Conservation (phyloP, 2,888 invertebrate genomes). For the Pterostichus niger region DNA sequence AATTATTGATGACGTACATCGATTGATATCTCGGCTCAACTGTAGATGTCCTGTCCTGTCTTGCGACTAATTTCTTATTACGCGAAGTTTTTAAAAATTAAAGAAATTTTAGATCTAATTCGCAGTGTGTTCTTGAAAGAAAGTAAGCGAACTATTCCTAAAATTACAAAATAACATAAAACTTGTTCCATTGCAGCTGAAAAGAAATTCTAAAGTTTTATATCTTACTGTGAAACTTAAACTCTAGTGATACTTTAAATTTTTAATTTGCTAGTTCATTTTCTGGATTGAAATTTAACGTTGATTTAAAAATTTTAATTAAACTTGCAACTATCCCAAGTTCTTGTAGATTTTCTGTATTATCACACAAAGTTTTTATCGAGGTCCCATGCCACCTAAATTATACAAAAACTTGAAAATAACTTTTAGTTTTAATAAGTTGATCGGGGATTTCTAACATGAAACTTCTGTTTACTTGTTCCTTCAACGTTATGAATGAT, state of each 20-base stretch:
- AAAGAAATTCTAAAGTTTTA: slow-evolving; percentile 29
- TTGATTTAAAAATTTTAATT: slow-evolving; percentile 60
- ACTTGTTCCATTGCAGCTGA: slow-evolving; percentile 3
- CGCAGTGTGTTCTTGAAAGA: too few species aligned
- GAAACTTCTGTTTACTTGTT: too few species aligned
- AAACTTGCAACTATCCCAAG: slow-evolving; percentile 59
- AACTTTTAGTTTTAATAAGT: slow-evolving; percentile 59
- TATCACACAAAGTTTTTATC: slow-evolving; percentile 55
- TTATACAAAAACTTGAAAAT: slow-evolving; percentile 54
- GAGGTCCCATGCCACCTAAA: slow-evolving; percentile 39
- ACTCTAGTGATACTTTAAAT: slow-evolving; percentile 52
- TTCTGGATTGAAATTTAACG: slow-evolving; percentile 56
- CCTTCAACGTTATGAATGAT: not conserved
- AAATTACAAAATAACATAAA: slow-evolving; percentile 24
- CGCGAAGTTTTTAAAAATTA: too few species aligned
- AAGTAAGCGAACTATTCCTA: not conserved
- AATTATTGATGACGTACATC: too few species aligned
- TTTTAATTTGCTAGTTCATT: slow-evolving; percentile 59
- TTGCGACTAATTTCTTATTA: too few species aligned
- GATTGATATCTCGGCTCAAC: too few species aligned
- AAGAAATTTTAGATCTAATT: too few species aligned
- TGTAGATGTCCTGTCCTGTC: too few species aligned
- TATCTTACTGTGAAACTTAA: not conserved
- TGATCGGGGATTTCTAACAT: slow-evolving; percentile 26
- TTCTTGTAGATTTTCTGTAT: slow-evolving; percentile 39